Evolutionary conservation across 2,797 vertebrate genomes (phyloP), one percentile per base, ranked within the genome.

Genomic region (Clarias fuscus): DNA sequence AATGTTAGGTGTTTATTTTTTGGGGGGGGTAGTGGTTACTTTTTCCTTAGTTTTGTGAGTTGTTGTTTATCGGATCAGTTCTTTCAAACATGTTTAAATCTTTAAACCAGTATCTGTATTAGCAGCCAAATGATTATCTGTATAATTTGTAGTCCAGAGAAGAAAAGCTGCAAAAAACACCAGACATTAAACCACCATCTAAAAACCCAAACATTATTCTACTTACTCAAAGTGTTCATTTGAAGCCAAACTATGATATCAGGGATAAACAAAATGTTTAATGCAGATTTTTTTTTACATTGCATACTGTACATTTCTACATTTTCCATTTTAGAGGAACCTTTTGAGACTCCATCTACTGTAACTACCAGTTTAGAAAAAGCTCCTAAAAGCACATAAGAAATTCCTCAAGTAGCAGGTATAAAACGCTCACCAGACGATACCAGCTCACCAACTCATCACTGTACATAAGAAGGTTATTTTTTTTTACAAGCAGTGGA

Each of bases 401-500:
- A 89, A 82, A 87, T 91, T 90, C 85, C 77, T 85, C 73, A 82
- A 82, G 71, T 71, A 85, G 40, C 86, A 82, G 59, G 62, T 58
- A 58, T 76, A 71, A 61, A 78, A 62, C 53, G 73, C 56, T 79
- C 56, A 53, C 78, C 61, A 70, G n/a, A 78, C 5, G 48, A 83
- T 43, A 62, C 62, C 11, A 33, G n/a, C 37, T n/a, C n/a, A 62
- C 72, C 37, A 72, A 71, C 62, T 75, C 17, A 82, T 5, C 24
- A 40, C 30, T 58, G 20, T 75, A 43, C 61, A 86, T 14, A 53
- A n/a, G 37, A 15, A 20, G 33, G 30, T 18, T 8, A 2, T 24
- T 64, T 24, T 61, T 33, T 80, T 64, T 1, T 80, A 33, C 2
- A 1, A 43, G 20, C 58, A 80, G 37, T 64, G 20, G 6, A 59